Percentiles rank a stretch among this genome's conserved stretches.
These are phyloP conservation scores for Stichodactyla helianthus DNA, from an alignment of 64 coral and sea anemone genomes.

Conservation along the genomic window DNA sequence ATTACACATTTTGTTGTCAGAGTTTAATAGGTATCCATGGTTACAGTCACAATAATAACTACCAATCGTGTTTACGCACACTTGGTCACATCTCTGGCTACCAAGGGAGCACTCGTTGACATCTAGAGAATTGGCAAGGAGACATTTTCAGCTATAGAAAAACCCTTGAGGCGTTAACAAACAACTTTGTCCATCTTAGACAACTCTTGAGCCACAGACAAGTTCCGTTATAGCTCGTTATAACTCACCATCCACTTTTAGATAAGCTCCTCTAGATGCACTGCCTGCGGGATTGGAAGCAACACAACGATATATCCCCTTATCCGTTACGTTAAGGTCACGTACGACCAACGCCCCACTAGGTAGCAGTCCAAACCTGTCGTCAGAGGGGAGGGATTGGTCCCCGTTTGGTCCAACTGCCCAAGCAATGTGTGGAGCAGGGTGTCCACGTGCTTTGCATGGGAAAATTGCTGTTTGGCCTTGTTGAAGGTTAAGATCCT, in stretches of 20 bases:
- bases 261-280: constrained; percentile 43
- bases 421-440: constrained; percentile 91
- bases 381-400: constrained; percentile 73
- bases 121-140: constrained; percentile 35
- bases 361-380: constrained; percentile 60
- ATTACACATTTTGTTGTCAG: constrained; percentile 37
- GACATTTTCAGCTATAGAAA: background rate
- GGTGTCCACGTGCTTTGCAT: constrained; percentile 90
- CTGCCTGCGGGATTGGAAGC: constrained; percentile 83
- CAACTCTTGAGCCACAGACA: background rate
- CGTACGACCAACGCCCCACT: constrained; percentile 62
- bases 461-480: constrained; percentile 64
- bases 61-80: constrained; percentile 67
- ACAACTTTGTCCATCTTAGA: background rate
- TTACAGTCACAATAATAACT: constrained; percentile 69
- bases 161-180: background rate
- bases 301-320: constrained; percentile 81
- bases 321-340: constrained; percentile 69
- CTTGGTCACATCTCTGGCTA: constrained; percentile 52
- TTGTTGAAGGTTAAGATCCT: constrained; percentile 53
- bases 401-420: constrained; percentile 84
- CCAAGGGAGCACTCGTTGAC: constrained; percentile 63
- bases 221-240: background rate
- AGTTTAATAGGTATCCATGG: constrained; percentile 42
- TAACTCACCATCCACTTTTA: constrained; percentile 57